phyloP scores from a whole-genome alignment of 1,140 invertebrate genomes.

The Sitodiplosis mosellana region DNA sequence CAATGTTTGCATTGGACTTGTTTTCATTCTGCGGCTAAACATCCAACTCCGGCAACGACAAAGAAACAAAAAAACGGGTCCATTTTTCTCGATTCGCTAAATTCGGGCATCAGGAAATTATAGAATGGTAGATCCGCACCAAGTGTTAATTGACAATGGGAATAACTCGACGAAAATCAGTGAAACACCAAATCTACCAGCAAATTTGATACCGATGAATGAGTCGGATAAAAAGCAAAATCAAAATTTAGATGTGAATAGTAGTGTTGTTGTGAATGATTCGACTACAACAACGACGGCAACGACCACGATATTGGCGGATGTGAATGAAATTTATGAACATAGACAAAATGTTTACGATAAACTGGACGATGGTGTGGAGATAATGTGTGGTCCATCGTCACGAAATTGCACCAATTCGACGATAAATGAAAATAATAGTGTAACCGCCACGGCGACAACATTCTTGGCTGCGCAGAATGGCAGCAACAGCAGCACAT shows the following conservation, averaged over 20 bases:
- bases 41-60: too few relatives aligned
- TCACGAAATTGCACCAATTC: background rate
- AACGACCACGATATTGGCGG: background rate
- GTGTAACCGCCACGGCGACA: background rate
- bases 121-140: conserved; percentile 1
- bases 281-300: background rate
- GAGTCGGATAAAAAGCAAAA: background rate
- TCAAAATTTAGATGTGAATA: background rate
- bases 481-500: background rate
- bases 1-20: too few relatives aligned
- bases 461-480: background rate
- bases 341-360: background rate
- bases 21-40: too few relatives aligned
- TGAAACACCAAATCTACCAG: background rate
- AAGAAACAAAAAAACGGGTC: too few relatives aligned
- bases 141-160: conserved; percentile 1
- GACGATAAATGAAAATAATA: background rate
- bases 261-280: background rate
- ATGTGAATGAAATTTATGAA: background rate
- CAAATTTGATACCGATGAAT: background rate
- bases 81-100: too few relatives aligned
- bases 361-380: background rate
- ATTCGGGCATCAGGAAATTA: too few relatives aligned
- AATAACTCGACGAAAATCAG: background rate
- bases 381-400: background rate